Percentiles rank a stretch among this genome's conserved stretches.
Conservation (phyloP, 2,113 vertebrate species). For the Camarhynchus parvulus region DNA sequence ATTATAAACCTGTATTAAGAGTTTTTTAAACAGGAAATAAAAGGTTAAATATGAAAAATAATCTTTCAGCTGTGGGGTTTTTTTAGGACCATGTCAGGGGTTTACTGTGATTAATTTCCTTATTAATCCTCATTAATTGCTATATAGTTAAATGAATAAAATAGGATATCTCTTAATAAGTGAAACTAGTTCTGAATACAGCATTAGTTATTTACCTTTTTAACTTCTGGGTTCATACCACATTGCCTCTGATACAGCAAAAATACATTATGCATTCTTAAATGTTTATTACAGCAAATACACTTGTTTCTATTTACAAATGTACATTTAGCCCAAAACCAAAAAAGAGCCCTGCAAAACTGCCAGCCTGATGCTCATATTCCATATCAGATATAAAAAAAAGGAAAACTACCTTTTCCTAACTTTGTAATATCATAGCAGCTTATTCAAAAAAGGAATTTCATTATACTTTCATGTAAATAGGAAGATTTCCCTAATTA, state of each 20-base stretch:
- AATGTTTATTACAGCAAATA: background rate
- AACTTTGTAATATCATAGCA: background rate
- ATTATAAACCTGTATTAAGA: constrained; percentile 52
- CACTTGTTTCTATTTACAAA: background rate
- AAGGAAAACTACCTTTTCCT: background rate
- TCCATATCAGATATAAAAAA: background rate
- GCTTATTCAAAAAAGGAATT: background rate
- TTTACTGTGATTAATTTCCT: constrained; percentile 26
- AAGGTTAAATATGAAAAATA: background rate
- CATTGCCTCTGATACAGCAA: background rate
- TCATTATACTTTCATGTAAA: background rate
- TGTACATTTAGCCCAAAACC: background rate
- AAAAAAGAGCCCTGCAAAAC: background rate
- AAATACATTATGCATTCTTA: background rate
- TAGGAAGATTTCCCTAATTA: background rate
- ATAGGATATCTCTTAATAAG: background rate
- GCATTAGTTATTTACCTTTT: background rate
- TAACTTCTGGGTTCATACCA: background rate
- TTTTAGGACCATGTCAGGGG: background rate
- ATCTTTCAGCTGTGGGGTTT: background rate
- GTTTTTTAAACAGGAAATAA: constrained; percentile 33
- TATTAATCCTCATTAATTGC: background rate
- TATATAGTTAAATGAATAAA: background rate
- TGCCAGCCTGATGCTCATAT: background rate
- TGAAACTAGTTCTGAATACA: background rate